A percentile compares a stretch with the other conserved stretches of the same genome.
These are phyloP conservation scores for Cyclargus thomasi DNA, from an alignment of 1,140 invertebrate genomes.

Conservation along the genomic window DNA sequence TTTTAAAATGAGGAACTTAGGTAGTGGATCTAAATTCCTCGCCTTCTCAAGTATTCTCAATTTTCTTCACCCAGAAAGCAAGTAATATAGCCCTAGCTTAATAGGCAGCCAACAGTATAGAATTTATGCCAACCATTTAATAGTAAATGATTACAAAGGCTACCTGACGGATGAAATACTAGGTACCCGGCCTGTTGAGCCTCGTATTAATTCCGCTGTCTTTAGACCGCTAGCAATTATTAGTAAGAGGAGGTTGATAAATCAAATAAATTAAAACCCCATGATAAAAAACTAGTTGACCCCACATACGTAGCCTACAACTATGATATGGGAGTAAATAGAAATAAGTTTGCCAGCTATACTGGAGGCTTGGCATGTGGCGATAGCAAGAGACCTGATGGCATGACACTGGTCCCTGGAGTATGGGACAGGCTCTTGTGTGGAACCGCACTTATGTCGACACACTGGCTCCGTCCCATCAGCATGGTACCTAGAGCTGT, in stretches of 20 bases:
- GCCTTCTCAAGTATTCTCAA: too few species aligned
- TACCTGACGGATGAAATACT: background rate
- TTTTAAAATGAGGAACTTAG: too few species aligned
- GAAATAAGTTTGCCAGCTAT: background rate
- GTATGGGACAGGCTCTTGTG: too few species aligned
- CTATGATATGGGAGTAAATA: background rate
- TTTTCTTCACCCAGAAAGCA: background rate
- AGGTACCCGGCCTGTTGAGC: background rate
- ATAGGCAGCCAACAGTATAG: conserved; percentile 32
- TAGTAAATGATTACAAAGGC: conserved; percentile 11
- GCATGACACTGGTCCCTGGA: too few species aligned
- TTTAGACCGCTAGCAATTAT: background rate
- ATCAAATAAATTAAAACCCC: background rate
- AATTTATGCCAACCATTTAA: conserved; percentile 46
- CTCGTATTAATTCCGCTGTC: background rate
- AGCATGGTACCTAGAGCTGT: too few species aligned
- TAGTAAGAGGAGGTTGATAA: background rate
- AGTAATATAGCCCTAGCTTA: conserved; percentile 17
- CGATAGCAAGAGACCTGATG: too few species aligned
- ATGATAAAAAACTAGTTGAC: background rate
- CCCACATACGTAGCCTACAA: background rate
- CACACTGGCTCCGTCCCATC: too few species aligned
- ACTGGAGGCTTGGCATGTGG: too few species aligned
- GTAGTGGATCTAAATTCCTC: too few species aligned
- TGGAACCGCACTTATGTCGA: too few species aligned